Evolutionary conservation across 2,797 vertebrate genomes (phyloP).

Genomic region (Furcifer pardalis): DNA sequence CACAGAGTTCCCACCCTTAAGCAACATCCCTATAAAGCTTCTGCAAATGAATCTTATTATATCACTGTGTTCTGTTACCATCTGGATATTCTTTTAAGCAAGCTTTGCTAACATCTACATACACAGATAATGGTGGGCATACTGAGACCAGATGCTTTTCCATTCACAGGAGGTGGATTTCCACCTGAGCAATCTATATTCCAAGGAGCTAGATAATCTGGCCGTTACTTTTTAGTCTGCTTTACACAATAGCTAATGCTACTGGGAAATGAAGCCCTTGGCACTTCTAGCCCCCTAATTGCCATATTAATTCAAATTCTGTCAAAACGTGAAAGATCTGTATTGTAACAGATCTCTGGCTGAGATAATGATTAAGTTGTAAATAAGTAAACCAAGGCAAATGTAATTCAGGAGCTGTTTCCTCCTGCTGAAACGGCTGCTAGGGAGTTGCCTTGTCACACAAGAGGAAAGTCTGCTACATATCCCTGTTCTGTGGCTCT

Average conservation of each 20-base stretch:
- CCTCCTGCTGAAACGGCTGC: background rate
- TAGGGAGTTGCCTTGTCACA: background rate
- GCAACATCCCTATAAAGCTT: background rate
- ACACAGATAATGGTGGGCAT: background rate
- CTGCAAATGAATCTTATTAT: background rate
- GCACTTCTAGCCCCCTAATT: background rate
- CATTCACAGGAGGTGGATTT: slow-evolving; percentile 2
- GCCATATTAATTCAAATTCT: slow-evolving; percentile 18
- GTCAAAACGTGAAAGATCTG: slow-evolving; percentile 12
- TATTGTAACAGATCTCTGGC: background rate
- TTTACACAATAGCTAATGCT: background rate
- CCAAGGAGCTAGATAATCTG: background rate
- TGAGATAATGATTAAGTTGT: slow-evolving; percentile 16
- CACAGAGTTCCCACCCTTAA: background rate
- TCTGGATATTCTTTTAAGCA: slow-evolving; percentile 18
- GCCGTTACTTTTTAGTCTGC: background rate
- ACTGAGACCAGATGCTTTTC: slow-evolving; percentile 11
- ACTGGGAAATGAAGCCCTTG: slow-evolving; percentile 12
- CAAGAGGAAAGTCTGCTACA: background rate
- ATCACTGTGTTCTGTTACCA: background rate
- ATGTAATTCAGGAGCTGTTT: slow-evolving; percentile 1
- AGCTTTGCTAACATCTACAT: background rate
- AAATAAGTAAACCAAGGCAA: slow-evolving; percentile 17
- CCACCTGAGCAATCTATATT: slow-evolving; percentile 7
- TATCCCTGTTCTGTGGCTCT: background rate